Base-by-base conservation (phyloP, 2,113 vertebrate genomes). In the Odontophorus gujanensis region DNA sequence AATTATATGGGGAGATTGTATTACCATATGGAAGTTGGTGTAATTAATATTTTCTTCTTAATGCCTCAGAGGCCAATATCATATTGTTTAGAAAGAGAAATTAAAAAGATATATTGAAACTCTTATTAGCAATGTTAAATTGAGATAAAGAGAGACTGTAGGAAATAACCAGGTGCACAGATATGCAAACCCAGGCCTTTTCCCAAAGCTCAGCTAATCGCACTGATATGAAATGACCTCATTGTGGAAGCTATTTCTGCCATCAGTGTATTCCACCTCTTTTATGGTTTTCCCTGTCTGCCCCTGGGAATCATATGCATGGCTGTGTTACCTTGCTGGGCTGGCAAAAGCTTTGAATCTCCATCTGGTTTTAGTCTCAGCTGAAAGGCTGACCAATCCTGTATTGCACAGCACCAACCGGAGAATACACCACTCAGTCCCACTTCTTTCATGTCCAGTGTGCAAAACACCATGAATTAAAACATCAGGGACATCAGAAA, bases 41-140 rank as follows among this genome's bases (percentile, higher is more conserved):
- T 88, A 93, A 88, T 90, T 87, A 92, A 84, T 59, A 55, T 69
- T 66, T 66, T 79, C 75, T 84, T 28, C 67, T 78, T 36, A 57
- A 38, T 34, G 72, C 84, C 80, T 85, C 72, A 2, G 45, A 58
- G 75, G 7, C 45, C 30, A 38, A 22, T 84, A 84, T 58, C 4
- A 2, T 28, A n/a, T 34, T 90, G 32, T 63, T 59, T 32, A 40
- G 72, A 81, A 62, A 38, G 43, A 58, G 61, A 63, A 95, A 79
- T 47, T 22, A 42, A 55, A 81, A 58, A 38, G 76, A 57, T 59
- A 10, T 36, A 7, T 71, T 79, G 73, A 84, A 89, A 80, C 13
- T 24, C 8, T 63, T 63, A 59, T 69, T 62, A 40, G 22, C 3
- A 45, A n/a, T 22, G 53, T 48, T 81, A 15, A 32, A 3, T 1